Base-by-base conservation (phyloP, 1,140 invertebrate species). In the Chironomus striatipennis region DNA sequence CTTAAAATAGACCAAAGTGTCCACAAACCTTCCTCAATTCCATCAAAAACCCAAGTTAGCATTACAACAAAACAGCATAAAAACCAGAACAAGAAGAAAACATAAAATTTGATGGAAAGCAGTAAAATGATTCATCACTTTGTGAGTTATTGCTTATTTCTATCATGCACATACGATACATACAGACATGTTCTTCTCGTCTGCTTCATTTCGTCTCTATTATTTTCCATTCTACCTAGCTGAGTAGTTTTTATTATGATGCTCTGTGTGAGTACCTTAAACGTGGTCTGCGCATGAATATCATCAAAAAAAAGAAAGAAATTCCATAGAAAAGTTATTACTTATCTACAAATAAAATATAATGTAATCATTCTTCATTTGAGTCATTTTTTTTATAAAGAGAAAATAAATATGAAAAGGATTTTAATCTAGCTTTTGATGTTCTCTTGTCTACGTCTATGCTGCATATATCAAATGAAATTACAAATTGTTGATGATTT, bases 401-500 rank as follows among this genome's bases (percentile, higher is more conserved):
- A n/a, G 4, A 57, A n/a, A 1, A 10, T 12, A n/a, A 15, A n/a
- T 57, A n/a, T 15, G 15, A 57, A 57, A 57, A 15, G 47, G 47
- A 12, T 57, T 57, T 57, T 57, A 57, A 57, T 57, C 47, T 57
- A 57, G 8, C 47, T 57, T 57, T 57, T 57, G 47, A 57, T 57
- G 47, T 57, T 57, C n/a, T 5, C n/a, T 57, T 15, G 12, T 57
- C 47, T 57, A 5, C 12, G 12, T 57, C 47, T 57, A 12, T 57
- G n/a, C 24, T 2, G 1, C 24, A 34, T 34, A 5, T 34, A 34
- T 34, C 5, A 57, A 57, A 57, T n/a, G 12, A 57, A 57, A 57
- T 57, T 57, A 57, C 47, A 57, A 57, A 57, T 57, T 57, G n/a
- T n/a, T 57, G 47, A n/a, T 57, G 47, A 57, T 57, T 57, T 57